Conservation (phyloP, 2,888 invertebrate genomes). For the Polylopha cassiicola region DNA sequence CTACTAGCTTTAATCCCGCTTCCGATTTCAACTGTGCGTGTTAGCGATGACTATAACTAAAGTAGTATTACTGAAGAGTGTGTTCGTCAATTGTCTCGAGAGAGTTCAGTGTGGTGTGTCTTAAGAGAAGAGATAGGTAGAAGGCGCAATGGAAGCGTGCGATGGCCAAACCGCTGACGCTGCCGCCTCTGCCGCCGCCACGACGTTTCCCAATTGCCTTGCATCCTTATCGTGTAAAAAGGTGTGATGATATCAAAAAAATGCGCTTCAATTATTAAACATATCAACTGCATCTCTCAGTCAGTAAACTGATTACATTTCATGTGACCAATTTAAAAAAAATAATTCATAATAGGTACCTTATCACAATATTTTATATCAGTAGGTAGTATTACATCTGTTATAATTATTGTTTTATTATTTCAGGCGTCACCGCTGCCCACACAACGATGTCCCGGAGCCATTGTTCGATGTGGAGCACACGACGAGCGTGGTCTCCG, state of each 20-base stretch:
- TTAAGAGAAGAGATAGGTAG: constrained; percentile 30
- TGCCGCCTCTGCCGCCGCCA: constrained; percentile 63
- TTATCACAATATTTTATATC: too few relatives aligned
- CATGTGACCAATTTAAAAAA: too few relatives aligned
- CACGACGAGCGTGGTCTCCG: constrained; percentile 76
- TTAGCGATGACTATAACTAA: constrained; percentile 30
- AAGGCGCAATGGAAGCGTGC: constrained; percentile 63
- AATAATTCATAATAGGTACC: too few relatives aligned
- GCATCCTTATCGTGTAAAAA: constrained; percentile 65
- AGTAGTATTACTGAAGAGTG: too few relatives aligned
- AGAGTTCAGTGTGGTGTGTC: constrained; percentile 29
- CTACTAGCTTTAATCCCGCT: constrained; percentile 6
- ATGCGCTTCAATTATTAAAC: too few relatives aligned
- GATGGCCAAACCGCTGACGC: constrained; percentile 65
- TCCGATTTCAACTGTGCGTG: constrained; percentile 31
- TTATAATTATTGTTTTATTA: constrained; percentile 23
- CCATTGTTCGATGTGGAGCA: constrained; percentile 77
- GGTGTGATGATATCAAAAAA: constrained; percentile 44
- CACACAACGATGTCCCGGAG: constrained; percentile 82
- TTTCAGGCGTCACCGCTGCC: constrained; percentile 89
- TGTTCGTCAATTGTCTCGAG: constrained; percentile 8
- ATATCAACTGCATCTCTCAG: too few relatives aligned
- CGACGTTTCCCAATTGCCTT: constrained; percentile 54
- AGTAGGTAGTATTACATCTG: constrained; percentile 1
- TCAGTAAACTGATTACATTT: too few relatives aligned